A percentile compares a stretch with the other conserved stretches of the same genome.
phyloP scores from a whole-genome alignment of 2,888 invertebrate genomes.

The Apoda limacodes region DNA sequence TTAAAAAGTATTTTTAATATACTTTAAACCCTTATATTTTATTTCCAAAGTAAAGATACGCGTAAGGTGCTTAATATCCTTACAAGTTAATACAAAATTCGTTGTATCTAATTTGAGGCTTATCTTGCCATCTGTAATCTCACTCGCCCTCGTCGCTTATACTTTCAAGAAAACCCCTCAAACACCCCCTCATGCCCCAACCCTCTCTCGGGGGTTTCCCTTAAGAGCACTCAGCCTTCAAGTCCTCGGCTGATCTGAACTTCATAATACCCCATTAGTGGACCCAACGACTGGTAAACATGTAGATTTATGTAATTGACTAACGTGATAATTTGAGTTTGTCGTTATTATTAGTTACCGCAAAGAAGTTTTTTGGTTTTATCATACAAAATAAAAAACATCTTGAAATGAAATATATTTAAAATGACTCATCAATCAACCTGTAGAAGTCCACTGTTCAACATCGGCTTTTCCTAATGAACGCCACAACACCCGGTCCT shows the following conservation, averaged over 20 bases:
- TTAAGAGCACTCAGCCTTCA: constrained; percentile 38
- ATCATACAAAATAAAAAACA: too few relatives aligned
- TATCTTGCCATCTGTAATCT: constrained; percentile 68
- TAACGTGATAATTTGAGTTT: constrained; percentile 16
- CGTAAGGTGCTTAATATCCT: constrained; percentile 50
- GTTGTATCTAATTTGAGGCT: constrained; percentile 65
- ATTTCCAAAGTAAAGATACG: constrained; percentile 54
- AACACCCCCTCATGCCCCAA: constrained; percentile 24
- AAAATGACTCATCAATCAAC: too few relatives aligned
- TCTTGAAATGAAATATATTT: too few relatives aligned
- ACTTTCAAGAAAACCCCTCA: constrained; percentile 45
- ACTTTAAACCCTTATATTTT: constrained; percentile 51
- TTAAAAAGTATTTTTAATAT: constrained; percentile 35
- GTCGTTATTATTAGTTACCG: too few relatives aligned
- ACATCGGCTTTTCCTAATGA: too few relatives aligned
- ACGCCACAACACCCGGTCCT: too few relatives aligned
- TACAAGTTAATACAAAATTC: constrained; percentile 64
- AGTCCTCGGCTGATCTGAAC: constrained; percentile 55
- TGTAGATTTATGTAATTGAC: constrained; percentile 33
- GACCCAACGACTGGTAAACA: constrained; percentile 42
- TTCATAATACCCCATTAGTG: constrained; percentile 67
- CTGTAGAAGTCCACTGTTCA: too few relatives aligned
- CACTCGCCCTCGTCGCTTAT: constrained; percentile 39
- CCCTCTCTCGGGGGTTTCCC: constrained; percentile 24
- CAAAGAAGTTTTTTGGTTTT: too few relatives aligned